Percentiles rank a stretch among this genome's conserved stretches.
Conservation (phyloP, 2,888 invertebrate species). For the Drosophila hawaiiensis region DNA sequence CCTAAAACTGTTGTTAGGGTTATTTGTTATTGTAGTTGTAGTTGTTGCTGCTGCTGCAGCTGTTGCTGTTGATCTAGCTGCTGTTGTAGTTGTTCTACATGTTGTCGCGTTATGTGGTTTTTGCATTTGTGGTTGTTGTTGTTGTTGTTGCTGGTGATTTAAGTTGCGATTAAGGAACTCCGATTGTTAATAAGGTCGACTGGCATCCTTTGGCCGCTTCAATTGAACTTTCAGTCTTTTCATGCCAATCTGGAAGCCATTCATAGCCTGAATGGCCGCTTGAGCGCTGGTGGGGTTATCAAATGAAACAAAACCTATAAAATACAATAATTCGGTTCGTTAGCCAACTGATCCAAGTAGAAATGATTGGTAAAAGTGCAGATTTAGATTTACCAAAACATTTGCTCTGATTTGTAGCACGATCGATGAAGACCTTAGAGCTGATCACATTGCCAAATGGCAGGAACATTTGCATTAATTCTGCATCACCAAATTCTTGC, state of each 20-base stretch:
- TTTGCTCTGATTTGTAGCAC: constrained; percentile 99
- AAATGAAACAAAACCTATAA: constrained; percentile 98
- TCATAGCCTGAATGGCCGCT: constrained; percentile 99
- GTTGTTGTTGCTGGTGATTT: constrained; percentile 63
- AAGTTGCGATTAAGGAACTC: constrained; percentile 84
- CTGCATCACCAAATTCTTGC: constrained; percentile 99
- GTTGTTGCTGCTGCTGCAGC: constrained; percentile 37
- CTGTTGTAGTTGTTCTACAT: constrained; percentile 36
- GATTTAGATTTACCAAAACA: constrained; percentile 93
- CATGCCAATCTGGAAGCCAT: constrained; percentile 99
- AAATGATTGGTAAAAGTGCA: background rate
- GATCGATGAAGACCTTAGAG: constrained; percentile 99
- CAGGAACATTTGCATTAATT: constrained; percentile 99
- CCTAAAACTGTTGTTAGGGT: constrained; percentile 50
- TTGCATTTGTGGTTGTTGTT: constrained; percentile 36
- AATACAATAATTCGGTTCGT: background rate
- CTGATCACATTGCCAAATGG: constrained; percentile 99
- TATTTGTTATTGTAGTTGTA: constrained; percentile 49
- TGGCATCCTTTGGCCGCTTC: constrained; percentile 99
- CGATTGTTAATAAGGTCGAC: constrained; percentile 97
- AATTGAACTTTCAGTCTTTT: constrained; percentile 99
- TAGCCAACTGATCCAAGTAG: background rate
- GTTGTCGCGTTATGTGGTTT: constrained; percentile 24
- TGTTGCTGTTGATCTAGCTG: constrained; percentile 47
- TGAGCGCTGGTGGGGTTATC: constrained; percentile 99